phyloP scores from a whole-genome alignment of 2,888 invertebrate species.

The Drosophila mercatorum region DNA sequence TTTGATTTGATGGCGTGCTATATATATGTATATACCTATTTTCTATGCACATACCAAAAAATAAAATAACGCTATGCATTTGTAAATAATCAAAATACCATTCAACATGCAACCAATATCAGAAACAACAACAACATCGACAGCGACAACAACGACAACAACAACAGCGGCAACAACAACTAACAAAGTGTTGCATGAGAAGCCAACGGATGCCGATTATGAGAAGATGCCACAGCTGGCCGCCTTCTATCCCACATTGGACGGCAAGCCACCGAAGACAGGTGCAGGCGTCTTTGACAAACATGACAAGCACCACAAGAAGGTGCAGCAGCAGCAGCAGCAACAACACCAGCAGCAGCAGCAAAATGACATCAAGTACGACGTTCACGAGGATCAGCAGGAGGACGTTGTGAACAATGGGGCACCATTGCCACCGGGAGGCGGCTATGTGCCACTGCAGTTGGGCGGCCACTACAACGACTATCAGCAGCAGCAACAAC shows the following conservation, averaged over 20 bases:
- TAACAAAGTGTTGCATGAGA: slow-evolving; percentile 37
- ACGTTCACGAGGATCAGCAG: slow-evolving; percentile 78
- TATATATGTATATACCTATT: slow-evolving; percentile 51
- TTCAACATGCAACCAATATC: slow-evolving; percentile 70
- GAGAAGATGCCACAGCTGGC: slow-evolving; percentile 68
- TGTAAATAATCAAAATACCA: slow-evolving; percentile 76
- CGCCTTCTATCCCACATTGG: slow-evolving; percentile 84
- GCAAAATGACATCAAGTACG: slow-evolving; percentile 82
- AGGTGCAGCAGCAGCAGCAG: slow-evolving; percentile 63
- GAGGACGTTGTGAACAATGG: slow-evolving; percentile 66
- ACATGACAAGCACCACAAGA: slow-evolving; percentile 79
- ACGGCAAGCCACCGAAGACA: slow-evolving; percentile 83
- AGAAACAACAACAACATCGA: slow-evolving; percentile 65
- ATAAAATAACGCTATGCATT: slow-evolving; percentile 75
- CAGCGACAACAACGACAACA: slow-evolving; percentile 47
- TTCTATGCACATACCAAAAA: slow-evolving; percentile 49
- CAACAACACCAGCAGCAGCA: slow-evolving; percentile 67
- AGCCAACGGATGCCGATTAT: slow-evolving; percentile 50
- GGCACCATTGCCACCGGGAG: slow-evolving; percentile 58
- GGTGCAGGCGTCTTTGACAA: slow-evolving; percentile 68
- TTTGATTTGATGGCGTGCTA: slow-evolving; percentile 34
- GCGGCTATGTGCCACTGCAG: slow-evolving; percentile 85
- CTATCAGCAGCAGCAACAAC: slow-evolving; percentile 76
- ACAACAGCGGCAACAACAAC: slow-evolving; percentile 26
- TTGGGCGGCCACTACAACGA: slow-evolving; percentile 80